Evolutionary conservation across 2,888 invertebrate species (phyloP), one percentile per base, ranked within the genome.

Genomic region (Liopterus haemorrhoidalis): DNA sequence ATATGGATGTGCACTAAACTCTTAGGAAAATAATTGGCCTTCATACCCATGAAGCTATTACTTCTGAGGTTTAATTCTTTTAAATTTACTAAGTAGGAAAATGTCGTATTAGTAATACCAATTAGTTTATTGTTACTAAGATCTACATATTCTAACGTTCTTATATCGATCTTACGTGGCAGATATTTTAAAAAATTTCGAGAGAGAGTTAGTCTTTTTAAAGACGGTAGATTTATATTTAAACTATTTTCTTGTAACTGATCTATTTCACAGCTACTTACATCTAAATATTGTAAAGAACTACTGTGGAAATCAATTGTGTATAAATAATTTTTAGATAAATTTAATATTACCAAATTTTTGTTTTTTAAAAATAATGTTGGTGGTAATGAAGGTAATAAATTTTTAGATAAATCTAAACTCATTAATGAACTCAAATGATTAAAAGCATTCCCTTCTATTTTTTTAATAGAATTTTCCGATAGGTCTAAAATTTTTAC

Each of bases 391-490:
- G 63, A 59, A 0, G 74, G 72, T 41, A 86, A 72, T 62, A 77
- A 77, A 62, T 86, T 86, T 63, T 73, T 76, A 1, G 86, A 85
- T 50, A 86, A 64, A 63, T 86, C 82, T 37, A 86, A 65, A 48
- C 69, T 63, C 54, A 75, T 74, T 4, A 86, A 60, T 49, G 72
- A 67, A 49, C 65, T 66, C 2, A 85, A 59, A 8, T 74, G 74
- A 33, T 67, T 66, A 60, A 86, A 85, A 1, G 81, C 76, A 49
- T 76, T 74, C 41, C 66, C 63, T 52, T 76, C 76, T 16, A 86
- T 59, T 1, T 68, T 69, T 6, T 74, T 75, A 28, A 86, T 73
- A 12, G 76, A 74, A 63, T 86, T 86, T 30, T 72, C 71, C 1
- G 83, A 81, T 25, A 86, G 61, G 60, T 82, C 81, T 11, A 86